Conservation (phyloP, 2,113 vertebrate genomes). For the Paradisaea rubra region DNA sequence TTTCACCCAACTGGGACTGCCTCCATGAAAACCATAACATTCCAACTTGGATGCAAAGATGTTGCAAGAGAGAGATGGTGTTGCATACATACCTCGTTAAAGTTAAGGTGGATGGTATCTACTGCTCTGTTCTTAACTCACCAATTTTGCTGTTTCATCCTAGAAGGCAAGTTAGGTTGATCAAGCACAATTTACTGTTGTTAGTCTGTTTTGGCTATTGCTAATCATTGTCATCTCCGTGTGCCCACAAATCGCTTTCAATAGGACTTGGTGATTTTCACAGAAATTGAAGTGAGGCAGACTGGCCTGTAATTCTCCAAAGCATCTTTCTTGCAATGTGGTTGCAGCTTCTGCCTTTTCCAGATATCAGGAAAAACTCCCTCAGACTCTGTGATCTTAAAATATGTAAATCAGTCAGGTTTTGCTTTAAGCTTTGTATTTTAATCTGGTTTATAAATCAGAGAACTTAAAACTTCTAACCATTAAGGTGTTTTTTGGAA, state of each 20-base stretch:
- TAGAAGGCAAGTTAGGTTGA: neutral
- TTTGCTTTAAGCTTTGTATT: neutral
- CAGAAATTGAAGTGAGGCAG: neutral
- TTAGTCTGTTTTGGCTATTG: neutral
- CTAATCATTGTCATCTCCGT: neutral
- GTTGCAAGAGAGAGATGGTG: neutral
- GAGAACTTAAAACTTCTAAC: neutral
- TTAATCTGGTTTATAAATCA: neutral
- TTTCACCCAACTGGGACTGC: neutral
- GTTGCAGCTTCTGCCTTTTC: neutral
- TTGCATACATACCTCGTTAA: neutral
- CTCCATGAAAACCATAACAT: neutral
- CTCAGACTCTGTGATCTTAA: neutral
- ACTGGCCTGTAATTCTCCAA: neutral
- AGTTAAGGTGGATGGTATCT: neutral
- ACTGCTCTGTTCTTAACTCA: neutral
- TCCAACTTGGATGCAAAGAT: neutral
- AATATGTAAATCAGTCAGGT: neutral
- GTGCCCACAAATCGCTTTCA: neutral
- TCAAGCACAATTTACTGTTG: neutral
- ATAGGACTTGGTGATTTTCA: neutral
- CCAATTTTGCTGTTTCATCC: neutral
- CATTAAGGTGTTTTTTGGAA: neutral
- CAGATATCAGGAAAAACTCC: neutral
- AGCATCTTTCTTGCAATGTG: neutral